Base-by-base conservation (phyloP, 1,140 invertebrate species). In the Chelonus insularis region DNA sequence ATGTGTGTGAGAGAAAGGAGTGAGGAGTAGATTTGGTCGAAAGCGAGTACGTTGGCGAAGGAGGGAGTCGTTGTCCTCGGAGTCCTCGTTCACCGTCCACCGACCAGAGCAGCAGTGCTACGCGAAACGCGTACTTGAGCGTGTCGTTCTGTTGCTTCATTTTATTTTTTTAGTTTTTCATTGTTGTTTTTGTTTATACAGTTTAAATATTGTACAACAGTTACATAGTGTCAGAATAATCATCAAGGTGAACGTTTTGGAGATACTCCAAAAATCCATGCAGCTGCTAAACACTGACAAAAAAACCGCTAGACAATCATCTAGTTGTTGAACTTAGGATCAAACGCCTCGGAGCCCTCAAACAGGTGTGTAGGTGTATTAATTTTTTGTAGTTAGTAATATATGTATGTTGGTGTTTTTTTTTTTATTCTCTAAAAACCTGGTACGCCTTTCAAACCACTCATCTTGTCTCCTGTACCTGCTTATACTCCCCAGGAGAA, bases 21-120 rank as follows among this genome's bases (percentile, higher is more conserved):
- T 4, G 16, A 12, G 16, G 14, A 8, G 41, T 16, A 21, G 41
- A 43, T 14, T 43, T 18, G 21, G 39, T 29, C n/a, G 25, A 45
- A 45, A 57, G 55, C 21, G 41, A 43, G 55, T 45, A 18, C 41
- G 55, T 29, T 45, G 55, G 39, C 21, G 55, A 36, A 34, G 25
- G 39, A 57, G 55, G 41, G 55, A 57, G 55, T 57, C 55, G 55
- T 57, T 57, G 55, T 57, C 55, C 55, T 57, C 55, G 37, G 11
- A 34, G 41, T 45, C 39, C 55, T 57, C 55, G 55, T 34, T 57
- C 55, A 34, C 23, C 39, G 25, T 16, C 39, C 41, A 18, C 11
- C 55, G 39, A 57, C 39, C 25, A 18, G 39, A 32, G 20, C 37
- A 18, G 1, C 55, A 57, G 55, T 57, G 9, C 55, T 21, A 29